These are phyloP conservation scores for Nasonia vitripennis DNA, from an alignment of 1,140 invertebrate genomes.

Conservation along the genomic window DNA sequence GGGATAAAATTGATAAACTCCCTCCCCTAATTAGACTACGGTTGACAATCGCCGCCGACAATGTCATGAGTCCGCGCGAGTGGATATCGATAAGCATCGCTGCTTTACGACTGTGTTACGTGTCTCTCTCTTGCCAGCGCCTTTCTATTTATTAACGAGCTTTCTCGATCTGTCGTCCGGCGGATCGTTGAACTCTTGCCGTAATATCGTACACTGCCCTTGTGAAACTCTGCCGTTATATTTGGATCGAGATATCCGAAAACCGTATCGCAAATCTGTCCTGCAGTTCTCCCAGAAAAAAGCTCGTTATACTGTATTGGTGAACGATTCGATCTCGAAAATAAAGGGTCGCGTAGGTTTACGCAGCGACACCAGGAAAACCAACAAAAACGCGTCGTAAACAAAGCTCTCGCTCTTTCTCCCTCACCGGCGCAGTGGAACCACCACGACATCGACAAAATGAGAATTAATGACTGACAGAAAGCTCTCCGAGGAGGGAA, in stretches of 20 bases:
- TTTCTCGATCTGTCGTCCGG: conserved; percentile 26
- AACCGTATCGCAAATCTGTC: background rate
- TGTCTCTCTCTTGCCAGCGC: background rate
- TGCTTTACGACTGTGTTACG: conserved; percentile 3
- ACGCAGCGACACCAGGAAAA: background rate
- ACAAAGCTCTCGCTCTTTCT: background rate
- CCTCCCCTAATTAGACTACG: conserved; percentile 30
- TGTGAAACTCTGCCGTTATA: too few relatives aligned
- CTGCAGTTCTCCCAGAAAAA: background rate
- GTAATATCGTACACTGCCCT: background rate
- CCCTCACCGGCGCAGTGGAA: background rate
- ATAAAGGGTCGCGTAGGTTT: background rate
- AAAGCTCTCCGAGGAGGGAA: conserved; percentile 10
- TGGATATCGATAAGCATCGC: conserved; percentile 42
- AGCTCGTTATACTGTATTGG: background rate
- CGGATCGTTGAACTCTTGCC: background rate
- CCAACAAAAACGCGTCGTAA: background rate
- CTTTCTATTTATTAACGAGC: conserved; percentile 49
- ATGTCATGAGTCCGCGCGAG: conserved; percentile 17
- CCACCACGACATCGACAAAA: conserved; percentile 1
- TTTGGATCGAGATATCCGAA: too few relatives aligned
- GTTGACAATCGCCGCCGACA: conserved; percentile 45
- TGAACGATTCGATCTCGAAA: background rate
- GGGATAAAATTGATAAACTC: conserved; percentile 42
- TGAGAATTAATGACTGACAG: conserved; percentile 22